phyloP scores from a whole-genome alignment of 2,113 vertebrate species.

The Athene noctua region DNA sequence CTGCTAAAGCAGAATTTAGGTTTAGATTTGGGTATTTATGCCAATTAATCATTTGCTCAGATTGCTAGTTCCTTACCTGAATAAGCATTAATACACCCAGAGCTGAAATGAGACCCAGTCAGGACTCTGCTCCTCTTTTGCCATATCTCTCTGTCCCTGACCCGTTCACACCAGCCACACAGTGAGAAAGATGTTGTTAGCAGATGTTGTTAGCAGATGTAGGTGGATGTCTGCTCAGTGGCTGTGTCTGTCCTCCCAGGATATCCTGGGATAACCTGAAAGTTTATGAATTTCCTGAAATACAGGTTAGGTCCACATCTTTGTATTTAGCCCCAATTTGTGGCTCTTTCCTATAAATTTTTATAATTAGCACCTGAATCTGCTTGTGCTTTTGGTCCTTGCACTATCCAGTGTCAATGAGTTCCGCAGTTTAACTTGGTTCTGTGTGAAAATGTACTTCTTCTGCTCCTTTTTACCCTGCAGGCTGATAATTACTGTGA shows the following conservation, averaged over 20 bases:
- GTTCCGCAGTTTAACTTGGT: background rate
- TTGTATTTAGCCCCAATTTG: background rate
- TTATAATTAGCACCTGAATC: background rate
- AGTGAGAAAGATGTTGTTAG: background rate
- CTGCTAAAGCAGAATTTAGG: background rate
- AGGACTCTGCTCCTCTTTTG: background rate
- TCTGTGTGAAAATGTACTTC: background rate
- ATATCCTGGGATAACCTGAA: background rate
- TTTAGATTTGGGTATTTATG: background rate
- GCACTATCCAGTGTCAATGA: background rate
- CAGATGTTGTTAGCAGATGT: background rate
- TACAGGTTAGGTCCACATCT: background rate
- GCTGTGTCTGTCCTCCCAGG: background rate
- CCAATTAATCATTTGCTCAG: background rate
- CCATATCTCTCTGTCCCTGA: background rate
- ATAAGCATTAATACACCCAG: background rate
- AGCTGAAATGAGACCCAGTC: background rate
- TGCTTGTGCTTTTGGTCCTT: background rate
- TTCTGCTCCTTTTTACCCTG: background rate
- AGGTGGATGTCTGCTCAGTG: background rate
- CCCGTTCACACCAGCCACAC: background rate
- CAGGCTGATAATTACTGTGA: constrained; percentile 13
- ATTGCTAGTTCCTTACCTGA: background rate
- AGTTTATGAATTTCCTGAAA: background rate
- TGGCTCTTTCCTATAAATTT: background rate